A percentile compares a stretch with the other conserved stretches of the same genome.
phyloP scores from a whole-genome alignment of 92 coral and sea anemone species.

The Virgularia gustaviana region DNA sequence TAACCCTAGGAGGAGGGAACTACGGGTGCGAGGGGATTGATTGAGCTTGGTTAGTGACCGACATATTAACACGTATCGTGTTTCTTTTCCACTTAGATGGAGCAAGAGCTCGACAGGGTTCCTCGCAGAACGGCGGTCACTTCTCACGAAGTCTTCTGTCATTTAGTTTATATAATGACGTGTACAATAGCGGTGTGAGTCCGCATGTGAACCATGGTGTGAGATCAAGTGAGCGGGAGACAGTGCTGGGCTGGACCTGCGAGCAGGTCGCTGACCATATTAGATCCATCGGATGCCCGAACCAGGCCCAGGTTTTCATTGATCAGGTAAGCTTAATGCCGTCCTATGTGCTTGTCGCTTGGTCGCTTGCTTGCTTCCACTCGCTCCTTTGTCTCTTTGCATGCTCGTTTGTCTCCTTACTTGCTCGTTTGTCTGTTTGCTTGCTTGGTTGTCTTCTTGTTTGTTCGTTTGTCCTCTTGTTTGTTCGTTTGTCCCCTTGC shows the following conservation, averaged over 20 bases:
- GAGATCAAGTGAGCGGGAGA: conserved; percentile 73
- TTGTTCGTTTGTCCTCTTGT: no score
- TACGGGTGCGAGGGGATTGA: neutral
- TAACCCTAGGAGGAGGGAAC: neutral
- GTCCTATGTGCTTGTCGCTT: no score
- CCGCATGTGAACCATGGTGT: conserved; percentile 61
- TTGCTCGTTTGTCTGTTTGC: no score
- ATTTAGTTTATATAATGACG: conserved; percentile 27
- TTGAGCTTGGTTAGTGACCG: neutral
- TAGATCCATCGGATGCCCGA: conserved; percentile 69
- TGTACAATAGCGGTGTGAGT: conserved; percentile 44
- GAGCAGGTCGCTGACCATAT: conserved; percentile 89
- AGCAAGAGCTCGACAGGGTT: neutral
- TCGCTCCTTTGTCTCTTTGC: no score
- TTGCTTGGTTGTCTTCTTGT: no score
- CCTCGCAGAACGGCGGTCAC: no score
- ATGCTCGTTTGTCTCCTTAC: no score
- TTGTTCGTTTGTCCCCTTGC: no score
- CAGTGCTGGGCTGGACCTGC: conserved; percentile 74
- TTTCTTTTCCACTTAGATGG: no score
- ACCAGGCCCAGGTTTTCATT: conserved; percentile 83
- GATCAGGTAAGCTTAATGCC: conserved; percentile 61
- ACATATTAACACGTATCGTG: no score
- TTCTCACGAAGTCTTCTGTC: conserved; percentile 41
- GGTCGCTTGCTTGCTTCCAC: no score